Conservation (phyloP, 2,113 vertebrate species). For the Blennius ocellaris region DNA sequence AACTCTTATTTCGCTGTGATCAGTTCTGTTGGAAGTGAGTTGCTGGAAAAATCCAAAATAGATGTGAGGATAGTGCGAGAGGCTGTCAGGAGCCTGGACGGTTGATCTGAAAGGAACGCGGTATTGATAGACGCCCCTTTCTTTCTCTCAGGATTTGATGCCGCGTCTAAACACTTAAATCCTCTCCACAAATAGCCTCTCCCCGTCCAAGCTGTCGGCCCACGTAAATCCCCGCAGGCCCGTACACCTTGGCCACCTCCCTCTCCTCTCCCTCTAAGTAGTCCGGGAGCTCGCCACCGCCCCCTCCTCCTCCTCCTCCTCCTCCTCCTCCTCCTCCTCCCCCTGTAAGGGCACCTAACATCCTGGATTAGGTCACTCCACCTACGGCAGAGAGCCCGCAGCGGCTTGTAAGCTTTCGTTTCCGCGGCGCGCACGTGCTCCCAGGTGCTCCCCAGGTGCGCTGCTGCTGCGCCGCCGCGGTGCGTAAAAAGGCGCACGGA, state of each 20-base stretch:
- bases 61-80: neutral
- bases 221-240: constrained; percentile 79
- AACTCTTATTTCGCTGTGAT: too few relatives aligned
- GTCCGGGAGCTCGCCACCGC: constrained; percentile 34
- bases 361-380: constrained; percentile 62
- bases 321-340: constrained; percentile 6
- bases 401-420: constrained; percentile 45
- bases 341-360: constrained; percentile 22
- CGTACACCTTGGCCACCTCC: constrained; percentile 64
- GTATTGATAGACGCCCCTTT: constrained; percentile 59
- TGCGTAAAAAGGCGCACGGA: constrained; percentile 40
- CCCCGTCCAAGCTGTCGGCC: constrained; percentile 78
- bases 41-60: neutral
- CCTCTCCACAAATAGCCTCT: constrained; percentile 82
- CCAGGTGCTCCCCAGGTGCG: constrained; percentile 26
- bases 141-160: constrained; percentile 78
- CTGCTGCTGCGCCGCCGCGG: constrained; percentile 7
- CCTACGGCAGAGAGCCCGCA: constrained; percentile 31
- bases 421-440: constrained; percentile 50
- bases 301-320: constrained; percentile 9
- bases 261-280: constrained; percentile 47
- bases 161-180: constrained; percentile 81
- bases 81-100: constrained; percentile 2
- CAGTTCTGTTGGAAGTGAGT: too few relatives aligned
- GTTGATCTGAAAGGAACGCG: constrained; percentile 23